Evolutionary conservation across 2,113 vertebrate genomes (phyloP).

Genomic region (Verasper variegatus): DNA sequence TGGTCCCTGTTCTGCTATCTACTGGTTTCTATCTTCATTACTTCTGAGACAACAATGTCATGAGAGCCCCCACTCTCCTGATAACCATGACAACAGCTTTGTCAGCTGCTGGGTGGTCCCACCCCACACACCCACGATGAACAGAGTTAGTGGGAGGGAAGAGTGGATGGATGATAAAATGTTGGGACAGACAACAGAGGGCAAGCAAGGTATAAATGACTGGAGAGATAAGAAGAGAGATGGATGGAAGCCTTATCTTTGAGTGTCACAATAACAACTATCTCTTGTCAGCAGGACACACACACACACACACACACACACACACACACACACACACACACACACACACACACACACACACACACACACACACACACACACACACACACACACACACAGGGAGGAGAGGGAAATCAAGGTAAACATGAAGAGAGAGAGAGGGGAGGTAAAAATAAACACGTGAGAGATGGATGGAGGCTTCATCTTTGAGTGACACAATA

Average conservation of each 20-base stretch:
- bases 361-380: neutral
- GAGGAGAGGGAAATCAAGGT: neutral
- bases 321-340: neutral
- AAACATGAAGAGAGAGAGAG: neutral
- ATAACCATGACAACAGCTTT: slow-evolving; percentile 71
- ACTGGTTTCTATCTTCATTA: neutral
- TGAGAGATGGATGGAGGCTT: slow-evolving; percentile 39
- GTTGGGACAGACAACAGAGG: slow-evolving; percentile 1
- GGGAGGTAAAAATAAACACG: slow-evolving; percentile 38
- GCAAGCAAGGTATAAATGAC: neutral
- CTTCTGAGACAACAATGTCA: slow-evolving; percentile 25
- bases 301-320: neutral
- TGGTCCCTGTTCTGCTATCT: neutral
- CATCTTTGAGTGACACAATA: slow-evolving; percentile 54
- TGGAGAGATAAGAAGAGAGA: neutral
- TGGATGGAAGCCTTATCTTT: slow-evolving; percentile 24
- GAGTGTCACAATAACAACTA: too few species aligned
- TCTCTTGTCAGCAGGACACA: neutral
- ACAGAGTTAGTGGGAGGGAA: neutral
- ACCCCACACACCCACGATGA: neutral
- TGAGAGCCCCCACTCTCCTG: slow-evolving; percentile 2
- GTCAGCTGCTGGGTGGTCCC: slow-evolving; percentile 61
- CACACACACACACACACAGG: neutral
- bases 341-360: neutral
- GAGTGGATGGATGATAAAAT: neutral